Evolutionary conservation across 2,797 vertebrate genomes (phyloP), one percentile per base, ranked within the genome.

Genomic region (Sandelia bainsii): DNA sequence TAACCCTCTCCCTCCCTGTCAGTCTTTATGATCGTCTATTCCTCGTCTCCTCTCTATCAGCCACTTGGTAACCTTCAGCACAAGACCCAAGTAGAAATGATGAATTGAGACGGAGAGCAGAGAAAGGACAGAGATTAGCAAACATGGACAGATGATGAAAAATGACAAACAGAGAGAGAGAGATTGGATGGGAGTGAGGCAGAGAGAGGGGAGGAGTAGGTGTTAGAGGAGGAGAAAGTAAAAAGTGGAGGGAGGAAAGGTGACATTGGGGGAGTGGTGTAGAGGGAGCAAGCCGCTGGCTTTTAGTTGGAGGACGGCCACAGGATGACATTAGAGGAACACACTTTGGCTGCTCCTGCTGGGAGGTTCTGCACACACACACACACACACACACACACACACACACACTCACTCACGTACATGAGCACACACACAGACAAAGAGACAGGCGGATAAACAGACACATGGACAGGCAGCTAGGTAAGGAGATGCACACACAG

Each of bases 121-220:
- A 80, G 89, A 93, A 87, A 93, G 93, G 91, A 92, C 89, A 82
- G 77, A 92, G 93, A 94, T 94, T 94, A 94, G 90, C 89, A 90
- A 93, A 93, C 88, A 93, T 50, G 60, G 86, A 80, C 83, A 62
- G 91, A 92, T 93, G 92, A 94, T 93, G 92, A 93, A 92, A 95
- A 94, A 95, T 94, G 93, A 94, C 94, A 94, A 93, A 94, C 89
- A 86, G 49, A 48, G 49, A 72, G 75, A 69, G 68, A 61, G 85
- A 80, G 67, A 52, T 64, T 58, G 59, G 48, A 10, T 20, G 57
- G 66, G 52, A 49, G 8, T 44, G 46, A 20, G 51, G 32, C 32
- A 20, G 69, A 44, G 49, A 20, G 60, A 66, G 25, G 46, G 20
- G 57, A 59, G 73, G 49, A 61, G 66, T 78, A 69, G 72, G 71